Percentiles rank a stretch among this genome's conserved stretches.
Evolutionary conservation across 2,113 vertebrate genomes (phyloP).

Genomic region (Panurus biarmicus): DNA sequence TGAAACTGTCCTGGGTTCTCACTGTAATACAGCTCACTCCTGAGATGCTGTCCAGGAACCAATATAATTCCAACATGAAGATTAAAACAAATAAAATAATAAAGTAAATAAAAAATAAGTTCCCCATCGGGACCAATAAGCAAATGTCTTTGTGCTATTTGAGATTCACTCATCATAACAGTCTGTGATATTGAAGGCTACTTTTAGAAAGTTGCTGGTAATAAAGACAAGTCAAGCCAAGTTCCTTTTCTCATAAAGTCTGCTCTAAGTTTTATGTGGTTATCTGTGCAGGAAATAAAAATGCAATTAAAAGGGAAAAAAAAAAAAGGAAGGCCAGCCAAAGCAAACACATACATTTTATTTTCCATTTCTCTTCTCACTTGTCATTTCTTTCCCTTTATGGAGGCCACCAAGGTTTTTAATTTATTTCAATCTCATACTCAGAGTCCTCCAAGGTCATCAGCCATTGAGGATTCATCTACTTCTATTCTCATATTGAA

Average conservation of each 20-base stretch:
- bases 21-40: neutral
- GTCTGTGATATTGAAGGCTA: neutral
- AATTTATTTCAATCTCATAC: neutral
- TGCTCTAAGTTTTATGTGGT: neutral
- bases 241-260: neutral
- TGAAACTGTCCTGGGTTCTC: neutral
- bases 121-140: neutral
- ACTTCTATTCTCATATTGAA: neutral
- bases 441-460: neutral
- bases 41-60: neutral
- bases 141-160: neutral
- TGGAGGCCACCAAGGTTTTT: neutral
- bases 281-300: conserved; percentile 24
- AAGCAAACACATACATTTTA: neutral
- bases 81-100: neutral
- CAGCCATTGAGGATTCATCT: neutral
- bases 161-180: neutral
- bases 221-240: conserved; percentile 8
- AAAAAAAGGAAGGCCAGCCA: neutral
- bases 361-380: conserved; percentile 4
- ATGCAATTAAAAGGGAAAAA: neutral
- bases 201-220: neutral
- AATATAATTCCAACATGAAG: neutral
- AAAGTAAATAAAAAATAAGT: neutral
- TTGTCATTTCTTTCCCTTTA: conserved; percentile 3